Conservation (phyloP, 2,797 vertebrate genomes). For the Hoplostethus atlanticus region DNA sequence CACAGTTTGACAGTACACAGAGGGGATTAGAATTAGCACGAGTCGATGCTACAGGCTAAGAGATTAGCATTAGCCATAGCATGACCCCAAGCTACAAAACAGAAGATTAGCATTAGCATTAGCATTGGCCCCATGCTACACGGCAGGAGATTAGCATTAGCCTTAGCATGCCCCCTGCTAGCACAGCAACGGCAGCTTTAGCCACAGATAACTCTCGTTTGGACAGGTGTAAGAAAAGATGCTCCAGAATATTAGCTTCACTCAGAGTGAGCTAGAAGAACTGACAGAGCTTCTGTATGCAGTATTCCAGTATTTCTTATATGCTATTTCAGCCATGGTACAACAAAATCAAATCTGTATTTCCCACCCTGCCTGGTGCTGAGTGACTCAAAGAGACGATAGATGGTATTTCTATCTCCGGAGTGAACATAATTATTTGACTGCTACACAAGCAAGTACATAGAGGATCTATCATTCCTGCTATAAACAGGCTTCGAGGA, state of each 20-base stretch:
- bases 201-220: not conserved
- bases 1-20: constrained; percentile 10
- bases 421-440: not conserved
- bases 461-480: constrained; percentile 14
- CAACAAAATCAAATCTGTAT: too few relatives aligned
- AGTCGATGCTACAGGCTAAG: constrained; percentile 42
- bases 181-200: not conserved
- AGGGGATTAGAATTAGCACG: constrained; percentile 52
- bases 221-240: not conserved
- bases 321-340: too few relatives aligned
- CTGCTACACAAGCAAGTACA: constrained; percentile 40
- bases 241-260: not conserved
- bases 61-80: constrained; percentile 59
- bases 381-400: too few relatives aligned
- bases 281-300: too few relatives aligned
- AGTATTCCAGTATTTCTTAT: too few relatives aligned
- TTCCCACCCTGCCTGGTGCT: not conserved
- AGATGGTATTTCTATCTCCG: not conserved
- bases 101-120: constrained; percentile 56
- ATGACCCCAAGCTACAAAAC: constrained; percentile 47
- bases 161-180: not conserved
- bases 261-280: not conserved
- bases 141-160: constrained; percentile 1
- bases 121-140: constrained; percentile 23
- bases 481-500: constrained; percentile 6